Conservation (phyloP, 2,888 invertebrate genomes). For the Xylophagus ater region DNA sequence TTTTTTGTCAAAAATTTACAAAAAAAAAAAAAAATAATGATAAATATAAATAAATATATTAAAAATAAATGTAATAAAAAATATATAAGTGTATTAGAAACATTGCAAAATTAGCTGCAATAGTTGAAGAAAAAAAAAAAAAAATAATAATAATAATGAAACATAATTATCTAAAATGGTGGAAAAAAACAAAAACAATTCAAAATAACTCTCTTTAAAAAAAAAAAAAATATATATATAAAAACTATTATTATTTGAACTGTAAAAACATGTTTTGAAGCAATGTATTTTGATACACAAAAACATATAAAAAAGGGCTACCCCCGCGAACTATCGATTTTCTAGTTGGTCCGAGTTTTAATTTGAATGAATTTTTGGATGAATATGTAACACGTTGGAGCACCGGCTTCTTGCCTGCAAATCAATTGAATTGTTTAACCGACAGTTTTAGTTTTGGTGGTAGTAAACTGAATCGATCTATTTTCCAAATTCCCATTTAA, state of each 20-base stretch:
- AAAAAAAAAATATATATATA: neutral
- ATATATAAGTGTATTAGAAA: slow-evolving; percentile 3
- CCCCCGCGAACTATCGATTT: no score
- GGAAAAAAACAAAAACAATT: neutral
- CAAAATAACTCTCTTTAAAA: neutral
- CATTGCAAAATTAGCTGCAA: slow-evolving; percentile 1
- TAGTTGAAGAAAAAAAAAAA: neutral
- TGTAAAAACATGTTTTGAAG: neutral
- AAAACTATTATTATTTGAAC: neutral
- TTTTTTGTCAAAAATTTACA: neutral
- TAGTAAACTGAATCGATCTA: no score
- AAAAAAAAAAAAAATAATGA: neutral
- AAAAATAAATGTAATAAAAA: no score
- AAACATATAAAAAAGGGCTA: no score
- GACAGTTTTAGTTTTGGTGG: no score
- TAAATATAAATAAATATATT: neutral
- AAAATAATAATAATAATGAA: neutral
- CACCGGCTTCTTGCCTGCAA: no score
- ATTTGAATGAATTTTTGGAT: no score
- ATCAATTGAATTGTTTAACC: no score
- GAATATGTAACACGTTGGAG: no score
- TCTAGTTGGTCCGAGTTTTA: no score
- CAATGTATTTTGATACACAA: neutral
- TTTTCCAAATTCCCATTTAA: no score
- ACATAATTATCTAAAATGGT: neutral